A percentile compares a stretch with the other conserved stretches of the same genome.
Conservation (phyloP, 2,888 invertebrate genomes). For the Ellobium chinense region DNA sequence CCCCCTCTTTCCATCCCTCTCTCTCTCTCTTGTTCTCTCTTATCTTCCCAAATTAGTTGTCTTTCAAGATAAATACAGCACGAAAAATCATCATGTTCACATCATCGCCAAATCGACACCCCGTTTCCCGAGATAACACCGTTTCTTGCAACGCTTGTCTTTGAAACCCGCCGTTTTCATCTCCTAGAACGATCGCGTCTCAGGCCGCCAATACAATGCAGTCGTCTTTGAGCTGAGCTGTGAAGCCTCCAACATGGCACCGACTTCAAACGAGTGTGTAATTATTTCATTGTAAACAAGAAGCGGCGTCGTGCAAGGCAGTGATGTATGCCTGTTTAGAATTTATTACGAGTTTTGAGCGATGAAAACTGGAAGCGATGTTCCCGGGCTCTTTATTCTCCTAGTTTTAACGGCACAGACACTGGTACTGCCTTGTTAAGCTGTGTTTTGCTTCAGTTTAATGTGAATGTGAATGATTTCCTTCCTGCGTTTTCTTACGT, state of each 20-base stretch:
- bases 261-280: constrained; percentile 25
- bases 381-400: no score
- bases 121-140: background rate
- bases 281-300: constrained; percentile 25
- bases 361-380: constrained; percentile 23
- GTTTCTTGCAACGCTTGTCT: background rate
- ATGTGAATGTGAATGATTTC: no score
- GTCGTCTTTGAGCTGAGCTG: background rate
- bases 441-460: no score
- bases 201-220: background rate
- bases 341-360: constrained; percentile 19
- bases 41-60: no score
- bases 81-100: no score
- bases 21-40: background rate
- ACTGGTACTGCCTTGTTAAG: no score
- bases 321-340: constrained; percentile 9
- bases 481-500: no score
- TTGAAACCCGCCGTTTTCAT: background rate
- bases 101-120: no score
- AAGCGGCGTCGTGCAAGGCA: background rate
- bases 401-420: no score
- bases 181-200: background rate
- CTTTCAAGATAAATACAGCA: no score
- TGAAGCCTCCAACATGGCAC: constrained; percentile 9
- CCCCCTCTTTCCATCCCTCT: background rate